phyloP scores from a whole-genome alignment of 2,888 invertebrate species.

The Clanis bilineata region DNA sequence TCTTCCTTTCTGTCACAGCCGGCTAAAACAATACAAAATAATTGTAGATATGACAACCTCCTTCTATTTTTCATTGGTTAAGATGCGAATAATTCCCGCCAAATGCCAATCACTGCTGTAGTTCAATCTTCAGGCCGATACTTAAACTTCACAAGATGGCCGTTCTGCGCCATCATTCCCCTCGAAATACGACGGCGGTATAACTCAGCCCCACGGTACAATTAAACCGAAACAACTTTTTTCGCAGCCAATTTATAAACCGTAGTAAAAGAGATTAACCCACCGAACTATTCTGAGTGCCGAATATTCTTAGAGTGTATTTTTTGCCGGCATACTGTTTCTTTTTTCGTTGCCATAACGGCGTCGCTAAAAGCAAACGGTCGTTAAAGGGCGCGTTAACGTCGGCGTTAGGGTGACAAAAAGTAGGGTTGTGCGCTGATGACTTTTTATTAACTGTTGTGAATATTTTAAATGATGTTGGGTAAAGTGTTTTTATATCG shows the following conservation, averaged over 20 bases:
- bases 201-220: neutral
- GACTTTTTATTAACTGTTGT: constrained; percentile 6
- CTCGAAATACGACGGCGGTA: neutral
- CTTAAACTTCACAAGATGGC: neutral
- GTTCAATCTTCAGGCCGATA: no score
- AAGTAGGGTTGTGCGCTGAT: constrained; percentile 12
- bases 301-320: neutral
- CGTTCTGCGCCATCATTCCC: neutral
- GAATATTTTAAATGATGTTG: constrained; percentile 8
- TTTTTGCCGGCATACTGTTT: constrained; percentile 10
- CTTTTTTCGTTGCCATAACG: constrained; percentile 22
- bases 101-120: no score
- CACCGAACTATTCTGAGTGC: neutral
- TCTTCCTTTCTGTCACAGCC: no score
- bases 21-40: no score
- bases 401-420: constrained; percentile 15
- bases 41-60: no score
- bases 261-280: neutral
- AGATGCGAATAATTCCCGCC: no score
- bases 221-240: neutral
- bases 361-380: constrained; percentile 31
- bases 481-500: neutral
- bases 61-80: no score
- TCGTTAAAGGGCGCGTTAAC: constrained; percentile 28
- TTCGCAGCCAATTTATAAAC: neutral